These are phyloP conservation scores for Chymomyza fuscimana DNA, from an alignment of 2,888 invertebrate genomes.

Conservation along the genomic window DNA sequence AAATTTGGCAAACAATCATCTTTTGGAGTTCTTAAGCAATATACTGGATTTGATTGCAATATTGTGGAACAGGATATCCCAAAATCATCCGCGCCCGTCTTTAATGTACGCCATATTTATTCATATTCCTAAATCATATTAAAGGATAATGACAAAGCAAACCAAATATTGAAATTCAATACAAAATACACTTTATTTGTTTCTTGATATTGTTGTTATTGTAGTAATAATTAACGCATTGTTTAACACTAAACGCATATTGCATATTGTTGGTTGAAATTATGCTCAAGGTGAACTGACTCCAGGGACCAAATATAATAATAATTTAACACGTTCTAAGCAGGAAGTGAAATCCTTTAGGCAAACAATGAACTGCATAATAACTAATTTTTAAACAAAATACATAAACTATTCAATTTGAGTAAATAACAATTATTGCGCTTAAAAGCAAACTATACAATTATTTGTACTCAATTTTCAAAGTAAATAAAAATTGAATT, in stretches of 20 bases:
- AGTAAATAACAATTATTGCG: neutral
- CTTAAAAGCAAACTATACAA: neutral
- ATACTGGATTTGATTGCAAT: no score
- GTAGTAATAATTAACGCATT: neutral
- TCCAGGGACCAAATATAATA: neutral
- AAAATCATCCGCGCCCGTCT: no score
- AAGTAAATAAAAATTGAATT: neutral
- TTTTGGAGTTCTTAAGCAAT: no score
- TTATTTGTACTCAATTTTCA: neutral
- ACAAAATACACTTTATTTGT: no score
- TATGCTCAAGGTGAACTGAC: neutral
- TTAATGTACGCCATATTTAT: no score
- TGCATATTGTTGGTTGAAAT: neutral
- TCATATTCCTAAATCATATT: no score
- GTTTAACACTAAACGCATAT: neutral
- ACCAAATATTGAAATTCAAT: no score
- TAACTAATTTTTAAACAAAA: neutral
- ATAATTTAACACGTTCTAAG: neutral
- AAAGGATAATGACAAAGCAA: no score
- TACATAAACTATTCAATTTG: neutral
- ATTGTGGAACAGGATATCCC: no score
- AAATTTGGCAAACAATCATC: no score
- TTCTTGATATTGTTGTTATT: no score
- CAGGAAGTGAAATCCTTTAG: neutral
- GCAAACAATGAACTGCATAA: neutral